Base-by-base conservation (phyloP, 2,888 invertebrate species). In the Chloromyia formosa region DNA sequence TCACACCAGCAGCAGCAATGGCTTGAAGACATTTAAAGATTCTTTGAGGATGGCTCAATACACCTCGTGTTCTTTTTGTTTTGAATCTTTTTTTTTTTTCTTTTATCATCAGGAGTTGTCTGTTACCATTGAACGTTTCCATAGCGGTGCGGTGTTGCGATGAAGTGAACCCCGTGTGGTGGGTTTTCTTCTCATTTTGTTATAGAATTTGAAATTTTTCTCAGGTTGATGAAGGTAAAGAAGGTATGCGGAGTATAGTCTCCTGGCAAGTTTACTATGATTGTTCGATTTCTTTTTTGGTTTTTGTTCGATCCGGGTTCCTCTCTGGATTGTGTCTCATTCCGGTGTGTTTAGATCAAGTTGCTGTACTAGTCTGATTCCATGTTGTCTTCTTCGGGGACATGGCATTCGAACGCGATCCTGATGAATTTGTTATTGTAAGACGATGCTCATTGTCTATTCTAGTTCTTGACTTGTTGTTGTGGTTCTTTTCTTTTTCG, bases 181-280 rank as follows among this genome's bases (percentile, higher is more conserved):
- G 27, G 49, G 49, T 49, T 49, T 49, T 49, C 16, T 49, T 49
- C 12, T 49, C 14, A n/a, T n/a, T 49, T 49, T 49, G 49, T 49
- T n/a, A 12, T 49, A n/a, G 49, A 49, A 49, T 49, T 49, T 49
- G 16, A 49, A 49, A 49, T 49, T 49, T 49, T 49, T 49, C 49
- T 49, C 49, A 49, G 49, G 49, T 49, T 49, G 49, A 49, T 49
- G 49, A n/a, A 35, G 27, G 27, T 35, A 35, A 35, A 35, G n/a
- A 35, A 35, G 27, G 27, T 35, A 35, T 35, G 27, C 27, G 27
- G 3, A 35, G 27, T 35, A 35, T 49, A 12, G 49, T 49, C 49
- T 49, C 27, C 27, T 35, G 27, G 27, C 27, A 35, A 35, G 27
- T 35, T 35, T 2, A 35, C 7, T 35, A 7, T 35, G 27, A 35